Percentiles rank a stretch among this genome's conserved stretches.
Conservation (phyloP, 2,888 invertebrate genomes). For the Apotomis betuletana region DNA sequence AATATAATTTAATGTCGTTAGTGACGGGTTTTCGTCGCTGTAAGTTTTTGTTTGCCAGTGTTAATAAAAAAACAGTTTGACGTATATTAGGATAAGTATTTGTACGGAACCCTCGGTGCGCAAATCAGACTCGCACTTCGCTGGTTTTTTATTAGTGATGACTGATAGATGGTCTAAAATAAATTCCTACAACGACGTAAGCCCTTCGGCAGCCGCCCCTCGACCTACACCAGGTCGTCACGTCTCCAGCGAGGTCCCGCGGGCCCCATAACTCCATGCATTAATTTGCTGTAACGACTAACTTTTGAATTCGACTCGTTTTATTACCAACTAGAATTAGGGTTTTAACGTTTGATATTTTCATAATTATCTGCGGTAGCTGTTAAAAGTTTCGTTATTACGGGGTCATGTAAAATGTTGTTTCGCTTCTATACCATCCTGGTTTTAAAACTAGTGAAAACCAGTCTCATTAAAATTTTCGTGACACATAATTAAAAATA, state of each 20-base stretch:
- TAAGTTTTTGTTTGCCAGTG: too few species aligned
- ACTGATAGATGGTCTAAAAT: neutral
- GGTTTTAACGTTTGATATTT: conserved; percentile 40
- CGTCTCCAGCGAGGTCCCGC: conserved; percentile 30
- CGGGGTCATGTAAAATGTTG: neutral
- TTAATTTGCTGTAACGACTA: conserved; percentile 41
- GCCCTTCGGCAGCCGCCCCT: neutral
- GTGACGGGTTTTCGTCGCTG: too few species aligned
- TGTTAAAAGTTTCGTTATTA: conserved; percentile 27
- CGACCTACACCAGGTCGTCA: conserved; percentile 30
- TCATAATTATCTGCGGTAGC: conserved; percentile 38
- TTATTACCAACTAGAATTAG: conserved; percentile 42
- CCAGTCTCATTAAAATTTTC: too few species aligned
- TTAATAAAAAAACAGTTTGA: too few species aligned
- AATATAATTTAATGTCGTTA: too few species aligned
- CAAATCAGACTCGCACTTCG: too few species aligned
- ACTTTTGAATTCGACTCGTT: conserved; percentile 39
- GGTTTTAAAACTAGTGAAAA: too few species aligned
- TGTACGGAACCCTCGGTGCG: too few species aligned
- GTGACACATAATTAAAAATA: too few species aligned
- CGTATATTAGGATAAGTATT: too few species aligned
- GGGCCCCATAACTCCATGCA: conserved; percentile 40
- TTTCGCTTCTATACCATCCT: conserved; percentile 3
- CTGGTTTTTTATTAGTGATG: too few species aligned
- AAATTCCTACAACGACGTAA: neutral